A percentile compares a stretch with the other conserved stretches of the same genome.
These are phyloP conservation scores for Sterrhoptilus dennistouni DNA, from an alignment of 2,113 vertebrate genomes.

Conservation along the genomic window DNA sequence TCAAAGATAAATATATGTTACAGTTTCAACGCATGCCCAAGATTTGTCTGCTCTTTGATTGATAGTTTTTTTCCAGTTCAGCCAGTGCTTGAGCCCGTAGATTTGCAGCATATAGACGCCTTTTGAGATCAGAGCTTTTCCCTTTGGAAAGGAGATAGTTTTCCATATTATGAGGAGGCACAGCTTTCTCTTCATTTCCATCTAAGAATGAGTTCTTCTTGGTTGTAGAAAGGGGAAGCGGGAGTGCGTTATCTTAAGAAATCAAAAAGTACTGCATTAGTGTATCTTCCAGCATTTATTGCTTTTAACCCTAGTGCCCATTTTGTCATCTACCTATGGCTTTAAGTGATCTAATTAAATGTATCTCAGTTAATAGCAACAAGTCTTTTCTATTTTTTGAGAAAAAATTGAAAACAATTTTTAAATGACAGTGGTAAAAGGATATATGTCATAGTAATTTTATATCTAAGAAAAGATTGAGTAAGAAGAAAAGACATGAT, in stretches of 20 bases:
- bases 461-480: background rate
- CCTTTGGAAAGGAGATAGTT: constrained; percentile 14
- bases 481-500: background rate
- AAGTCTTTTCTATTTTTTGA: background rate
- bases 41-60: constrained; percentile 84
- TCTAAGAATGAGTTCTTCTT: constrained; percentile 89
- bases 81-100: constrained; percentile 78
- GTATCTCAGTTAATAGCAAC: background rate
- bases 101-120: constrained; percentile 81
- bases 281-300: background rate
- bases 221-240: constrained; percentile 66
- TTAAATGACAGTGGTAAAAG: background rate
- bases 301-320: background rate
- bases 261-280: constrained; percentile 32
- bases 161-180: constrained; percentile 22
- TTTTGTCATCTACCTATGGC: background rate
- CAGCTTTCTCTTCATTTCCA: constrained; percentile 81
- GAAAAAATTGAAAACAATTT: background rate
- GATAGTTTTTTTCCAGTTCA: constrained; percentile 81
- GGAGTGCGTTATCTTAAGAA: constrained; percentile 66
- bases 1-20: background rate
- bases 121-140: constrained; percentile 75
- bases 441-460: background rate
- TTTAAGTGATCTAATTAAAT: background rate
- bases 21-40: constrained; percentile 84